Evolutionary conservation across 2,113 vertebrate genomes (phyloP).

Genomic region (Loxodonta africana): DNA sequence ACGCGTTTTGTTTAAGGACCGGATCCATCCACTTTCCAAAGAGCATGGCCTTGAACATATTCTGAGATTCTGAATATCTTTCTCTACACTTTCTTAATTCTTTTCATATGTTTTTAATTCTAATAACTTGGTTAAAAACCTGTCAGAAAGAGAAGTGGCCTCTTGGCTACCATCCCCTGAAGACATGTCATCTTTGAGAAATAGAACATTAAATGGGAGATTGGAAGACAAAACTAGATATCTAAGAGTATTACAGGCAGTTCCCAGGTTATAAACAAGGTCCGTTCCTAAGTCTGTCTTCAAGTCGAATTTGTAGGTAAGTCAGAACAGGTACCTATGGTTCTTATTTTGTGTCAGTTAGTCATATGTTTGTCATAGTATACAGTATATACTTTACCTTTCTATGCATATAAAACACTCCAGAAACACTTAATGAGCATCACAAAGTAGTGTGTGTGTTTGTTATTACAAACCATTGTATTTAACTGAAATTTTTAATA

Average conservation of each 20-base stretch:
- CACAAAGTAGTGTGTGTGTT: no score
- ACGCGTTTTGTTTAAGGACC: not conserved
- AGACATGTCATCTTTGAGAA: not conserved
- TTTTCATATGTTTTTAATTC: not conserved
- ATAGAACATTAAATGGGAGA: not conserved
- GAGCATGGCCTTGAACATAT: not conserved
- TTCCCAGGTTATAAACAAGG: no score
- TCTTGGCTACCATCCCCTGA: not conserved
- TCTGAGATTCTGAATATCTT: not conserved
- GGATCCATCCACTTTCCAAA: not conserved
- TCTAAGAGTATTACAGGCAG: not conserved
- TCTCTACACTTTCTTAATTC: not conserved
- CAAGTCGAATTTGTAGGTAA: no score
- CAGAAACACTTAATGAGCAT: no score
- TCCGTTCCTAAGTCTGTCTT: no score
- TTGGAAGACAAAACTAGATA: not conserved
- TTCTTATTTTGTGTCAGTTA: no score
- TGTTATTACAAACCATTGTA: no score
- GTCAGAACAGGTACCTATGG: no score
- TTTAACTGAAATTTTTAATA: no score
- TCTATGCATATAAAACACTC: no score
- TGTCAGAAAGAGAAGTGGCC: not conserved
- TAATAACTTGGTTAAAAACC: not conserved
- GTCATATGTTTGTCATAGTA: no score
- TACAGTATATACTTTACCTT: no score